Conservation (phyloP, 2,797 vertebrate genomes). For the Typhlichthys subterraneus region DNA sequence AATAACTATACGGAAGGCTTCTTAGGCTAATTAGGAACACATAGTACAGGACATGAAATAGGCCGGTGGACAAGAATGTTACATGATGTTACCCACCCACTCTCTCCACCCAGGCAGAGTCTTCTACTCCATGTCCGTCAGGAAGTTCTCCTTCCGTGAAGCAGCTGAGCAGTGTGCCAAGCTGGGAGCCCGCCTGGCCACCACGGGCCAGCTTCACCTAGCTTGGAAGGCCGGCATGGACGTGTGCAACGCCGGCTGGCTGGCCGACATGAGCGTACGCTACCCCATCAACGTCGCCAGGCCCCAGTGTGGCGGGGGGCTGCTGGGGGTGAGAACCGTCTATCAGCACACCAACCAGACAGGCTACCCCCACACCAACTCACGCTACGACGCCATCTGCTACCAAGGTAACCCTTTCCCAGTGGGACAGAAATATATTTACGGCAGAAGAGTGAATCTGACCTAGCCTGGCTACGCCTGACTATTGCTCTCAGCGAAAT, state of each 20-base stretch:
- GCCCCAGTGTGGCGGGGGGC: slow-evolving; percentile 92
- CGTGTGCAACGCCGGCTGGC: slow-evolving; percentile 93
- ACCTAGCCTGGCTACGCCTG: too few species aligned
- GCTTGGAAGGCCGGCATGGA: slow-evolving; percentile 96
- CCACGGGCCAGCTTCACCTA: slow-evolving; percentile 92
- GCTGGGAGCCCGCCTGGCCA: slow-evolving; percentile 88
- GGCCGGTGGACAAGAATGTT: background rate
- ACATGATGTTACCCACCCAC: background rate
- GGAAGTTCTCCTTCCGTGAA: slow-evolving; percentile 91
- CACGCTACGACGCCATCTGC: slow-evolving; percentile 92
- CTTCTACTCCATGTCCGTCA: slow-evolving; percentile 87
- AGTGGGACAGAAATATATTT: too few species aligned
- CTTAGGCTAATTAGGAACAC: too few species aligned
- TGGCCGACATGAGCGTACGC: slow-evolving; percentile 91
- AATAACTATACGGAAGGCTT: background rate
- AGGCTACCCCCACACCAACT: slow-evolving; percentile 88
- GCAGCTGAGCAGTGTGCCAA: slow-evolving; percentile 87
- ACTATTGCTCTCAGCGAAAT: too few species aligned
- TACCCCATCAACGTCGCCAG: slow-evolving; percentile 92
- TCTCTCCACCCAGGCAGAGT: slow-evolving; percentile 83
- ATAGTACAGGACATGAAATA: too few species aligned
- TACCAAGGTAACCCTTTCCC: slow-evolving; percentile 80
- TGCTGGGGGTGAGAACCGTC: slow-evolving; percentile 90
- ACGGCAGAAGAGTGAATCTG: too few species aligned
- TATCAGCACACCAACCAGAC: slow-evolving; percentile 92